Conservation (phyloP, 1,140 invertebrate genomes). For the Drosophila malerkotliana region DNA sequence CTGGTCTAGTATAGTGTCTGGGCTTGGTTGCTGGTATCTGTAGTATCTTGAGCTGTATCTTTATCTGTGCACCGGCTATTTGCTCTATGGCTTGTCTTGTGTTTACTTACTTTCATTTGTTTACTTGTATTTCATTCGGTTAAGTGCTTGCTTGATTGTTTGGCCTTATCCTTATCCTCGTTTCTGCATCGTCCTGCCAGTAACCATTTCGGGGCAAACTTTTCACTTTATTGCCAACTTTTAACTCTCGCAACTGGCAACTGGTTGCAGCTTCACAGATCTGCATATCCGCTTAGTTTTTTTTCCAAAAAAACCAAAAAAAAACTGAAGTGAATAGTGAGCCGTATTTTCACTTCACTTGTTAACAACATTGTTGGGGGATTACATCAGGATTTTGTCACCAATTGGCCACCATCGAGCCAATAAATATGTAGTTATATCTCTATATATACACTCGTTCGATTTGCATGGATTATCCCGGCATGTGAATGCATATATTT, state of each 20-base stretch:
- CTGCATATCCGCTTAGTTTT: conserved; percentile 32
- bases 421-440: conserved; percentile 35
- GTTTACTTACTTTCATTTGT: conserved; percentile 78
- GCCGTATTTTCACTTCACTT: conserved; percentile 13
- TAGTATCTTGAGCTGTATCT: conserved; percentile 19
- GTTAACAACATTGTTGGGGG: conserved; percentile 64
- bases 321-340: background rate
- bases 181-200: background rate
- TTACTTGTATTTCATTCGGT: conserved; percentile 81
- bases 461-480: conserved; percentile 67
- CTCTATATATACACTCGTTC: conserved; percentile 11
- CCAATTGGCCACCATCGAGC: conserved; percentile 33
- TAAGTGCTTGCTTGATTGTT: conserved; percentile 81
- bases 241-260: conserved; percentile 1
- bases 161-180: conserved; percentile 29
- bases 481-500: background rate
- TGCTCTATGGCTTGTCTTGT: conserved; percentile 71
- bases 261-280: conserved; percentile 1
- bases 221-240: conserved; percentile 22
- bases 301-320: background rate
- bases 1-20: background rate
- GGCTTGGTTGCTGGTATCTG: background rate
- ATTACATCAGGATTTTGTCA: conserved; percentile 41
- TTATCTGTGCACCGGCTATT: conserved; percentile 28
- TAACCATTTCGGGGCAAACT: conserved; percentile 20